Base-by-base conservation (phyloP, 2,888 invertebrate species). In the Acanthosepion esculentum region DNA sequence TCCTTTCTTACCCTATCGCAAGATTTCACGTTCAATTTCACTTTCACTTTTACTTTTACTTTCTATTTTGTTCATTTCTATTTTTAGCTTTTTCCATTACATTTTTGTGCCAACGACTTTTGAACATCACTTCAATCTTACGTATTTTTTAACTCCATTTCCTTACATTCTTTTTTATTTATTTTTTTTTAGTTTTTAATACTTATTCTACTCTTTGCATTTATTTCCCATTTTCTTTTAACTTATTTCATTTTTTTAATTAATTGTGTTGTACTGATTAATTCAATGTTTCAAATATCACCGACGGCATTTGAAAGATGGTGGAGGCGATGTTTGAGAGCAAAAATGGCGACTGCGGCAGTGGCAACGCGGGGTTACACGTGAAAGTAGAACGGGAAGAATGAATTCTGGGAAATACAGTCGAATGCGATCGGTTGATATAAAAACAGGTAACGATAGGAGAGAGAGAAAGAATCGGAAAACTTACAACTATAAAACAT, bases 261-360 rank as follows among this genome's bases (percentile, higher is more conserved):
- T 78, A 78, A 78, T 78, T 78, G 78, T n/a, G n/a, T n/a, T 78
- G 78, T n/a, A 78, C 78, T 78, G 78, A 78, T 78, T 78, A 78
- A 78, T 78, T 78, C 78, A n/a, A n/a, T 33, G 78, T n/a, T n/a
- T 78, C 78, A 78, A 33, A 78, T 78, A 78, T 78, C 78, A 78
- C 78, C 78, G 78, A 15, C 78, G 78, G 78, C 78, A 78, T 33
- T 78, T 33, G 78, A n/a, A n/a, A n/a, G n/a, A 78, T 0, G 78
- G n/a, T 78, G 78, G 15, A n/a, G 78, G 12, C 3, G 78, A n/a
- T 33, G 12, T 33, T 78, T 78, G 23, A 59, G 59, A 59, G 59
- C n/a, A 78, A n/a, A 18, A 15, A 12, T n/a, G 78, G 78, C 78
- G n/a, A n/a, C 18, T 10, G n/a, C 3, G 18, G 78, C 15, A 15